Conservation (phyloP, 2,797 vertebrate species). For the Rhyacichthys aspro region DNA sequence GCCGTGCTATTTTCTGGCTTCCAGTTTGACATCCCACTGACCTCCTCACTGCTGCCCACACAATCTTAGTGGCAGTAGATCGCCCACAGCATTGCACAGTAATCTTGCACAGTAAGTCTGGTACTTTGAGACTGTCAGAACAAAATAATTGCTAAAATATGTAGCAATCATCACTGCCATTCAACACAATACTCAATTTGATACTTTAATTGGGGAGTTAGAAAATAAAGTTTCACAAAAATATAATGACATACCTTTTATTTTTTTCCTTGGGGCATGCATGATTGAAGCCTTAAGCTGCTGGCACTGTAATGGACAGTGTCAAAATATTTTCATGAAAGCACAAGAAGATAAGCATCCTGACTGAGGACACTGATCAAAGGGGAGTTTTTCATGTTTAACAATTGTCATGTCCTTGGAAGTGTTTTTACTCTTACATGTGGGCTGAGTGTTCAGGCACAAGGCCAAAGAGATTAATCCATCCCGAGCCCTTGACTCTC, state of each 20-base stretch:
- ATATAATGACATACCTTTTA: background rate
- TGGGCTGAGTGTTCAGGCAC: background rate
- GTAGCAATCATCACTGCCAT: conserved; percentile 23
- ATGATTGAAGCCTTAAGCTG: too few relatives aligned
- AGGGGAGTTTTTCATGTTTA: conserved; percentile 2
- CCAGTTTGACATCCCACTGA: conserved; percentile 43
- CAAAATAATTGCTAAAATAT: conserved; percentile 44
- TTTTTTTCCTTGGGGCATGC: background rate
- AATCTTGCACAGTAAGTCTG: conserved; percentile 39
- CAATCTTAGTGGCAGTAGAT: conserved; percentile 51
- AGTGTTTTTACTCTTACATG: conserved; percentile 21
- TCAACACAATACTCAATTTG: background rate
- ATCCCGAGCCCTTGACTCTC: conserved; percentile 38
- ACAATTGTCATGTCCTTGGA: conserved; percentile 21
- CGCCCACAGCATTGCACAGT: conserved; percentile 35
- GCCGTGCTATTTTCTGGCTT: conserved; percentile 20
- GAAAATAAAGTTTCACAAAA: background rate
- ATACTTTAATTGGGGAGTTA: conserved; percentile 7
- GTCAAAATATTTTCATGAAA: background rate
- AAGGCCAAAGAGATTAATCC: conserved; percentile 43
- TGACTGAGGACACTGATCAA: conserved; percentile 1
- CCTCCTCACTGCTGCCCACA: conserved; percentile 36
- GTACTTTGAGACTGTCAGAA: conserved; percentile 45
- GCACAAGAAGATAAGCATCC: background rate
- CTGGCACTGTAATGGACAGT: background rate